A percentile compares a stretch with the other conserved stretches of the same genome.
These are phyloP conservation scores for Leptobrachium leishanense DNA, from an alignment of 2,113 vertebrate species.

Conservation along the genomic window DNA sequence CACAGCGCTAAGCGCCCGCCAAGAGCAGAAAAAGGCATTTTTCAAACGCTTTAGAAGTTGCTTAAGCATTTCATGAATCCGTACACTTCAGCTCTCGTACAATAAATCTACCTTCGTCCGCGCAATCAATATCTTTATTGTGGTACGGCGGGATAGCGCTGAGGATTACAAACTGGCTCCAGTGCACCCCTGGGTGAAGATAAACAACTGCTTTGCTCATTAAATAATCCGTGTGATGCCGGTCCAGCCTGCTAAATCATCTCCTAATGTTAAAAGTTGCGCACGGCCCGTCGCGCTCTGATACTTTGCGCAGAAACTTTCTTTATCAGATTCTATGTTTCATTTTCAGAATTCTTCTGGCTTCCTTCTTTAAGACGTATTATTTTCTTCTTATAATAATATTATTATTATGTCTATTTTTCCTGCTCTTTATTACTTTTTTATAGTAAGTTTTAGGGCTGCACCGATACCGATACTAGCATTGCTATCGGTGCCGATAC, in stretches of 20 bases:
- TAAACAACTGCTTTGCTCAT: constrained; percentile 45
- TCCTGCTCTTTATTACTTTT: too few species aligned
- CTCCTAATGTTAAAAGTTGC: constrained; percentile 33
- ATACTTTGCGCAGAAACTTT: constrained; percentile 20
- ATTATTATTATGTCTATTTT: too few species aligned
- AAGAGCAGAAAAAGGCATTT: constrained; percentile 22
- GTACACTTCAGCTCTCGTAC: constrained; percentile 20
- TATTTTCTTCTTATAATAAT: too few species aligned
- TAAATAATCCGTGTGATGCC: constrained; percentile 47
- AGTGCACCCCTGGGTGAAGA: constrained; percentile 40
- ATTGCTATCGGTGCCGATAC: too few species aligned
- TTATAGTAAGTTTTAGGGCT: too few species aligned
- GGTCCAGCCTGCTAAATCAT: constrained; percentile 32
- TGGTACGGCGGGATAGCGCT: constrained; percentile 31
- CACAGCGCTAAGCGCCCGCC: constrained; percentile 7
- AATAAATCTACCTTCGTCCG: constrained; percentile 44
- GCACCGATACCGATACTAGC: too few species aligned
- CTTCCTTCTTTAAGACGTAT: too few species aligned
- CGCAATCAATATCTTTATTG: constrained; percentile 48
- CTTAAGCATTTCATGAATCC: constrained; percentile 42
- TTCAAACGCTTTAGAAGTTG: constrained; percentile 18
- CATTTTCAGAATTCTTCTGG: neutral
- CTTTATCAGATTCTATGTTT: constrained; percentile 1
- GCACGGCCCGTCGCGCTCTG: neutral
- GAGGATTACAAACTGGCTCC: constrained; percentile 41